Evolutionary conservation across 2,113 vertebrate species (phyloP).

Genomic region (Pituophis catenifer): DNA sequence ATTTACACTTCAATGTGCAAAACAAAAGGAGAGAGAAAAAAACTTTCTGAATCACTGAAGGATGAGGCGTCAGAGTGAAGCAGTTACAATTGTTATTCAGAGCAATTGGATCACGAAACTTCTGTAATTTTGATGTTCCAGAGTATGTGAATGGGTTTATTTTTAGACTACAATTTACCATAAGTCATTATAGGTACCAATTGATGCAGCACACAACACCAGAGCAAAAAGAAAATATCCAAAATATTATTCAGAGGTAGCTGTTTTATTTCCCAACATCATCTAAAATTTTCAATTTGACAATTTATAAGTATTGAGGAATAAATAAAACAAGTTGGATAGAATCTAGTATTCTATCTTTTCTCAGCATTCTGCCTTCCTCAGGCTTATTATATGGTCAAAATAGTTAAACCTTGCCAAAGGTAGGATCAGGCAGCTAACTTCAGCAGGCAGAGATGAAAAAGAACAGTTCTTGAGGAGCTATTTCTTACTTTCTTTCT

Average conservation of each 20-base stretch:
- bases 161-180: constrained; percentile 4
- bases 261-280: neutral
- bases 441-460: neutral
- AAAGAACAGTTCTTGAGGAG: neutral
- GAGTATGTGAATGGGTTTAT: constrained; percentile 3
- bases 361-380: neutral
- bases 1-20: constrained; percentile 34
- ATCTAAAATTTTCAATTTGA: neutral
- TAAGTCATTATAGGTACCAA: neutral
- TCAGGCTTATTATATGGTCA: neutral
- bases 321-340: neutral
- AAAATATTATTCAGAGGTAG: neutral
- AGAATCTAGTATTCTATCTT: neutral
- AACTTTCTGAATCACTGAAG: constrained; percentile 38
- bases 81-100: constrained; percentile 20
- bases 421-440: too few relatives aligned
- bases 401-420: neutral
- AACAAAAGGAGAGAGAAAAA: constrained; percentile 20
- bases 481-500: neutral
- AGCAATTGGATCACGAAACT: constrained; percentile 31
- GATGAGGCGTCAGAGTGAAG: constrained; percentile 23
- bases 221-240: neutral
- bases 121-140: constrained; percentile 26
- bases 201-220: neutral
- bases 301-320: neutral